Conservation (phyloP, 2,113 vertebrate genomes). For the Vidua chalybeata region DNA sequence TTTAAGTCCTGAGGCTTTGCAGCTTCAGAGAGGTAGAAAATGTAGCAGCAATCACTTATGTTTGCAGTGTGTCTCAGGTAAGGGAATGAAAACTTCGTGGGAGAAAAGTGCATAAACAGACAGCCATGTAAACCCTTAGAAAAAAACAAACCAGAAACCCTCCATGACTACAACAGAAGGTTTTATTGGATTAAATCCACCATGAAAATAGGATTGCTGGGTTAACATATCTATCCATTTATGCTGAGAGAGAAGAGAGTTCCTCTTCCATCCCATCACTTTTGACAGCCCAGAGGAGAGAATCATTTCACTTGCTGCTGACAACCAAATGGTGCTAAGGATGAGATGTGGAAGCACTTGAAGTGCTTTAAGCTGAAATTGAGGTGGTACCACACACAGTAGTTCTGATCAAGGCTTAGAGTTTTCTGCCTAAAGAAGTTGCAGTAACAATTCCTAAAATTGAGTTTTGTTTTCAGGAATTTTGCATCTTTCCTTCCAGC, state of each 20-base stretch:
- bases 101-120: neutral
- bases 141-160: neutral
- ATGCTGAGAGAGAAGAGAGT: neutral
- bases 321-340: neutral
- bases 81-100: neutral
- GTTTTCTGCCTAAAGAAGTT: neutral
- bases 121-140: neutral
- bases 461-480: neutral
- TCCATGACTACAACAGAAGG: neutral
- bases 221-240: slow-evolving; percentile 9
- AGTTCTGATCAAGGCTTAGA: neutral
- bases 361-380: neutral
- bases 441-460: neutral
- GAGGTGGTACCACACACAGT: neutral
- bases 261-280: neutral
- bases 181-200: slow-evolving; percentile 26
- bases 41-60: neutral
- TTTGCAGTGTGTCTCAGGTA: neutral
- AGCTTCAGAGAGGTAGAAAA: neutral
- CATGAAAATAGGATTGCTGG: neutral
- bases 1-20: neutral
- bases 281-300: neutral
- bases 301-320: neutral
- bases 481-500: neutral
- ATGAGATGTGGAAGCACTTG: neutral